Evolutionary conservation across 2,797 vertebrate genomes (phyloP).

Genomic region (Alcedo atthis): DNA sequence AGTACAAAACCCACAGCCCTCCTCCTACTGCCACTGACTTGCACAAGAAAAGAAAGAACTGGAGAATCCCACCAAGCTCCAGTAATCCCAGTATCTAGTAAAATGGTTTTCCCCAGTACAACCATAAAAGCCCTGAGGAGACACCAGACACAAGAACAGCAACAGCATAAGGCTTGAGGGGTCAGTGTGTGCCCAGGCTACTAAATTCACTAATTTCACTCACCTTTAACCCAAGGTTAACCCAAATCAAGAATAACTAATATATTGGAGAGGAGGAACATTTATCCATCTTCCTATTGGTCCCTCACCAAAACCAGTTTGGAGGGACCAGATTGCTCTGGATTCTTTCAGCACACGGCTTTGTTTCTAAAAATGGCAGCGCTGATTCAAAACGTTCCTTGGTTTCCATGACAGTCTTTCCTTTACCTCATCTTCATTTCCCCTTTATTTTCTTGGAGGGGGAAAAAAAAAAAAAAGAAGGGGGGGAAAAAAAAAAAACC

Average conservation of each 20-base stretch:
- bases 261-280: neutral
- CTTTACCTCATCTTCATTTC: neutral
- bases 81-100: too few relatives aligned
- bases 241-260: neutral
- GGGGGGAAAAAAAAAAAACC: neutral
- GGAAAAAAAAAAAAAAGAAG: neutral
- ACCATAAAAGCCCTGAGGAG: too few relatives aligned
- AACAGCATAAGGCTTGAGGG: too few relatives aligned
- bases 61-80: too few relatives aligned
- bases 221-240: neutral
- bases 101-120: too few relatives aligned
- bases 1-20: too few relatives aligned
- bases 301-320: neutral
- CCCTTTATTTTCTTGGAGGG: neutral
- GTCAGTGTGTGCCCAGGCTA: neutral
- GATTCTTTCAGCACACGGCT: neutral
- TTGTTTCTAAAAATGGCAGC: slow-evolving; percentile 22
- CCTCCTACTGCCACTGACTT: too few relatives aligned
- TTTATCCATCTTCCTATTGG: neutral
- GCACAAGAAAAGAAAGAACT: too few relatives aligned
- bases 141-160: too few relatives aligned
- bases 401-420: slow-evolving; percentile 34
- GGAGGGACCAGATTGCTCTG: slow-evolving; percentile 21
- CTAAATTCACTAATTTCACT: neutral
- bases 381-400: neutral